Evolutionary conservation across 2,797 vertebrate genomes (phyloP), one percentile per base, ranked within the genome.

Genomic region (Micromesistius poutassou): DNA sequence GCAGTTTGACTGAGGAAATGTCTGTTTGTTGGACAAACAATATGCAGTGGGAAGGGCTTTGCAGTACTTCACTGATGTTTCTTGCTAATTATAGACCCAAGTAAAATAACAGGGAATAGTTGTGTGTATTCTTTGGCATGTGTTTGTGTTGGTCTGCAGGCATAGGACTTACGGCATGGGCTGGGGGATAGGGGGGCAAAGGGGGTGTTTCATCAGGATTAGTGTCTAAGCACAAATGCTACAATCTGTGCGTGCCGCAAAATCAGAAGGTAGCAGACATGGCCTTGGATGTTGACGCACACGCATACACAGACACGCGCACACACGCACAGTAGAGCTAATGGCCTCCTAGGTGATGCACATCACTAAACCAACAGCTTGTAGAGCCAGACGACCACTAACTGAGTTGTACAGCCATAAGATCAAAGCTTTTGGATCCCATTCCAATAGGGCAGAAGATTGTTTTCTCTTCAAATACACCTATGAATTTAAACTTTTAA

Each of bases 311-410:
- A 9, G 25, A 70, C 25, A 10, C 1, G 22, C 25, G 22, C 66
- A 70, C 7, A 70, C 66, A 70, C 66, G 12, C n/a, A 70, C 5
- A 10, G 73, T 78, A 72, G 76, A 79, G 77, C 38, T 30, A 76
- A 16, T 62, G 50, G 2, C 50, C 50, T 81, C 50, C 50, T 81
- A 77, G 80, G 84, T 90, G 74, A 85, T 84, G 80, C 0, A 42
- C 80, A 35, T 83, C 42, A 80, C 25, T 76, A 83, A 86, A 82
- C 78, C 78, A 28, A n/a, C 22, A 31, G 66, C 78, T 78, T 79
- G 80, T 84, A 81, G 83, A 81, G 82, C 84, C 82, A 82, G 80
- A 73, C 76, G 78, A 82, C 84, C 87, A 80, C 80, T 76, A 75
- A 81, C 74, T 82, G 79, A 81, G 80, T 79, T 77, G 72, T 50